Evolutionary conservation across 2,888 invertebrate genomes (phyloP).

Genomic region (Ophioninae sp.): DNA sequence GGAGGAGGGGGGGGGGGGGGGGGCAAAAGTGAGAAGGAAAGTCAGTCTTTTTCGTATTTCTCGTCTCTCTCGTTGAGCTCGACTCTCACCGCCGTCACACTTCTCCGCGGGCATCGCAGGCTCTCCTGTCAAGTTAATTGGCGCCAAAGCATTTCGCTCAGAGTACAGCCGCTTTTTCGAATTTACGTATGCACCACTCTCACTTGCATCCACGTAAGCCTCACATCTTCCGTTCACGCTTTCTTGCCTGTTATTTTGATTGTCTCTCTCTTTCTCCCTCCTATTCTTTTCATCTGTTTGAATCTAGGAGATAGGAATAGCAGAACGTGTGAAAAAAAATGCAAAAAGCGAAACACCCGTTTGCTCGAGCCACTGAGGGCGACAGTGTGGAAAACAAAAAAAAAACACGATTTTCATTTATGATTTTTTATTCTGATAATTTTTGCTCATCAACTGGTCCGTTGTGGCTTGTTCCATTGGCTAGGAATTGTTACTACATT

Average conservation of each 20-base stretch:
- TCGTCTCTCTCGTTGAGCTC: slow-evolving; percentile 48
- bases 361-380: slow-evolving; percentile 48
- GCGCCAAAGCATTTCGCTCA: slow-evolving; percentile 62
- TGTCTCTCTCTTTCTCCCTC: slow-evolving; percentile 14
- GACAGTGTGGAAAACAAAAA: slow-evolving; percentile 53
- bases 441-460: not conserved
- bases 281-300: slow-evolving; percentile 45
- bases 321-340: slow-evolving; percentile 26
- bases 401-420: slow-evolving; percentile 43
- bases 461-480: not conserved
- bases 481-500: not conserved
- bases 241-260: slow-evolving; percentile 52
- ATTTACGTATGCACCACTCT: slow-evolving; percentile 38
- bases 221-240: slow-evolving; percentile 46
- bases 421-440: not conserved
- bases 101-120: slow-evolving; percentile 54
- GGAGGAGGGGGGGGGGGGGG: not conserved
- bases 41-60: slow-evolving; percentile 43
- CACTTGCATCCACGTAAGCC: slow-evolving; percentile 6
- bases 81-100: slow-evolving; percentile 48
- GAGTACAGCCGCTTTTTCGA: slow-evolving; percentile 57
- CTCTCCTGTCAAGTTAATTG: slow-evolving; percentile 63
- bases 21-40: slow-evolving; percentile 4
- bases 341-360: slow-evolving; percentile 55
- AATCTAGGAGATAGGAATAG: slow-evolving; percentile 15